Base-by-base conservation (phyloP, 2,888 invertebrate species). In the Lordiphosa fenestrarum region DNA sequence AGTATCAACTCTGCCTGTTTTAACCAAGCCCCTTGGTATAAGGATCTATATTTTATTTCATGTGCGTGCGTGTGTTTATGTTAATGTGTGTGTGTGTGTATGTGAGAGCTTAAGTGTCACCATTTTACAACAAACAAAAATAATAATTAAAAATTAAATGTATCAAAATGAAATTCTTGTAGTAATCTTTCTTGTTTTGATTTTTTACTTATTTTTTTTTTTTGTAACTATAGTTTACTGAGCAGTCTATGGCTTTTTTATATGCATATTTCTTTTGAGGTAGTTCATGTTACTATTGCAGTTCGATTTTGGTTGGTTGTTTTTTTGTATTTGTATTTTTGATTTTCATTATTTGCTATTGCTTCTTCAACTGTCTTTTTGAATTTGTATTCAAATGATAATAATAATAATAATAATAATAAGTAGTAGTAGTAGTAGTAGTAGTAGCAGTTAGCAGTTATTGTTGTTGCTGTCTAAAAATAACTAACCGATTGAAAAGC, bases 231-330 rank as follows among this genome's bases (percentile, higher is more conserved):
- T 53, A 58, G 50, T 50, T 47, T 44, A 62, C 48, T 63, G 71
- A 67, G 64, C 80, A 74, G 82, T 85, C 88, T 87, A 87, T 87
- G 82, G 78, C 71, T 30, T 44, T 44, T 44, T 44, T 15, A 44
- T 44, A 25, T 25, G 25, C 25, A 25, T 25, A 25, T 56, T 51
- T 78, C 69, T 80, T 41, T 86, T 89, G 89, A 89, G 89, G 89
- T 89, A 89, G 89, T 87, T 88, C 56, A 78, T 86, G 89, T 81
- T 87, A 82, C 89, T 88, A 89, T 89, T 89, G 89, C 88, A 88
- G 88, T 88, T 86, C 86, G 77, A 83, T 87, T 81, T 85, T 78
- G 49, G 44, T 13, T 44, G 12, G 33, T 19, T 44, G 12, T 15
- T 19, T 19, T 19, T 46, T 71, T 73, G 47, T 47, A 60, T 52